phyloP scores from a whole-genome alignment of 2,797 vertebrate genomes.

The Dipus sagitta region DNA sequence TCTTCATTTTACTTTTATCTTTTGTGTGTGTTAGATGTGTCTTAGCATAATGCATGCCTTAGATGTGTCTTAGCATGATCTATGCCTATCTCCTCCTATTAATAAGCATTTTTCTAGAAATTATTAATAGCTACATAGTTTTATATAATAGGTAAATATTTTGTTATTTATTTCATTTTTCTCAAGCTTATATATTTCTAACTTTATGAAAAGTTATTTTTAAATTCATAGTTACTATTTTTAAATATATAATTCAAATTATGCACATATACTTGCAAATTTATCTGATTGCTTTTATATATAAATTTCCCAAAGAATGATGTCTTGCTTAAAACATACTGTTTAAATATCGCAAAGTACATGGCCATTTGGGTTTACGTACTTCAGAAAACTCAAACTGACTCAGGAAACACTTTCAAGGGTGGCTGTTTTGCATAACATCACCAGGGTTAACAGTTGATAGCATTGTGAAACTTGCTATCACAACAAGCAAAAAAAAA shows the following conservation, averaged over 20 bases:
- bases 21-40: not conserved
- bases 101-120: not conserved
- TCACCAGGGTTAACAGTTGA: not conserved
- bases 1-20: not conserved
- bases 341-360: not conserved
- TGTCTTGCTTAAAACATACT: not conserved
- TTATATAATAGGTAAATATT: not conserved
- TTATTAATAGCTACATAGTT: not conserved
- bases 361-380: not conserved
- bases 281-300: not conserved
- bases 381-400: not conserved
- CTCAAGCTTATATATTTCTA: not conserved
- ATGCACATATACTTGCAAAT: not conserved
- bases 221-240: no score
- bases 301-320: slow-evolving; percentile 33
- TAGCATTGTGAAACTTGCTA: not conserved
- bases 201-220: not conserved
- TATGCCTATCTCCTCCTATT: not conserved
- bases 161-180: not conserved
- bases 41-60: not conserved
- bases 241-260: no score
- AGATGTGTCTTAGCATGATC: not conserved
- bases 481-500: not conserved
- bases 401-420: not conserved
- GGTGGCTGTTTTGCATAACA: not conserved